Conservation (phyloP, 2,113 vertebrate species). For the Herpetotheres cachinnans region DNA sequence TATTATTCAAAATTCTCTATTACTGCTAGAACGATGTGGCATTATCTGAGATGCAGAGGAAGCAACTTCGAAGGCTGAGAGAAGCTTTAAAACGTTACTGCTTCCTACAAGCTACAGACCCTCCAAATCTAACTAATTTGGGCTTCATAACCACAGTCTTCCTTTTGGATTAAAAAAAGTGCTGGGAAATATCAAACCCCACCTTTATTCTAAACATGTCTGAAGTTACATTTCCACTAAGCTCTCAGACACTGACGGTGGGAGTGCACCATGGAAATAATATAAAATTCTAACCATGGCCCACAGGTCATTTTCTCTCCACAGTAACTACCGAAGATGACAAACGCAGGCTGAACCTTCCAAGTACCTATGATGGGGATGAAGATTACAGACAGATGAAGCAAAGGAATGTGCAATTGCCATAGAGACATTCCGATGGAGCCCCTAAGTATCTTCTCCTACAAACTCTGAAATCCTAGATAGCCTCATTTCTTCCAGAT, state of each 20-base stretch:
- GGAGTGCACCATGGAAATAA: not conserved
- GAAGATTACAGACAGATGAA: not conserved
- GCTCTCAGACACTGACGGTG: accelerated
- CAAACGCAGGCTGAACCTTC: not conserved
- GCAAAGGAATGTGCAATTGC: not conserved
- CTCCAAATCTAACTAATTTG: not conserved
- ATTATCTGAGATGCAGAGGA: not conserved
- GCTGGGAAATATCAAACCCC: not conserved
- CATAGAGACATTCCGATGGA: accelerated
- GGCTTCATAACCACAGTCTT: not conserved
- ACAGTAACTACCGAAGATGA: not conserved
- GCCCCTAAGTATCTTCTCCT: not conserved
- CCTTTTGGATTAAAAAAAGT: not conserved
- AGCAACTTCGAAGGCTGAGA: not conserved
- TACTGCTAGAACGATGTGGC: not conserved
- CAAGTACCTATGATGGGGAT: not conserved
- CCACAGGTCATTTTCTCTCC: not conserved
- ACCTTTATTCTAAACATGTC: not conserved
- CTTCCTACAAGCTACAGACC: not conserved
- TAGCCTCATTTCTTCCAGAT: not conserved
- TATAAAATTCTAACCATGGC: not conserved
- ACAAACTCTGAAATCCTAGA: not conserved
- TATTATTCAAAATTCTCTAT: not conserved
- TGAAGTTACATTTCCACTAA: not conserved
- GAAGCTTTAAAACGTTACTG: not conserved